These are phyloP conservation scores for Hafferia zeledoni DNA, from an alignment of 2,797 vertebrate species.

Conservation along the genomic window DNA sequence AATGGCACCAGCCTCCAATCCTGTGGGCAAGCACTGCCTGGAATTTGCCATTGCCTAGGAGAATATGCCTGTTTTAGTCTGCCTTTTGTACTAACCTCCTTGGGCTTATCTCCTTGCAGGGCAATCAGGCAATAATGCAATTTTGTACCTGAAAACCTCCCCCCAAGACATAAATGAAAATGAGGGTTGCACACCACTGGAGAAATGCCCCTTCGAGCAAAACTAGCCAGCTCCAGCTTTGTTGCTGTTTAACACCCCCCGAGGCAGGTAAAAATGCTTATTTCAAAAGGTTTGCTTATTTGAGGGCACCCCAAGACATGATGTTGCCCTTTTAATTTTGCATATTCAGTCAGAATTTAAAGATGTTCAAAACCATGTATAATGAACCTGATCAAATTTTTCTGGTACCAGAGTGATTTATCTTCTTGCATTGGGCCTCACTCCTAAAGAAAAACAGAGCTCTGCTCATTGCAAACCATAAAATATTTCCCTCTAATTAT, in stretches of 20 bases:
- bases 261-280: accelerated
- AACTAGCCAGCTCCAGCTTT: not conserved
- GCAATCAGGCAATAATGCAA: not conserved
- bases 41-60: not conserved
- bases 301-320: not conserved
- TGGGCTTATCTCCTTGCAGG: not conserved
- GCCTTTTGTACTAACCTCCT: not conserved
- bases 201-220: not conserved
- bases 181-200: not conserved
- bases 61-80: not conserved
- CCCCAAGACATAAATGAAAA: not conserved
- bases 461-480: not conserved
- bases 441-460: not conserved
- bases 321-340: not conserved
- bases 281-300: not conserved
- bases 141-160: not conserved
- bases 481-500: not conserved
- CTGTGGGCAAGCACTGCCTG: not conserved
- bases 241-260: not conserved
- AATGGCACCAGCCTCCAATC: not conserved
- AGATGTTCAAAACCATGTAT: not conserved
- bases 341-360: not conserved
- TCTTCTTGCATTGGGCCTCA: not conserved
- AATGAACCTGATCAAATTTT: not conserved
- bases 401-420: not conserved